phyloP scores from a whole-genome alignment of 1,140 invertebrate genomes.

The Orchesella cincta region DNA sequence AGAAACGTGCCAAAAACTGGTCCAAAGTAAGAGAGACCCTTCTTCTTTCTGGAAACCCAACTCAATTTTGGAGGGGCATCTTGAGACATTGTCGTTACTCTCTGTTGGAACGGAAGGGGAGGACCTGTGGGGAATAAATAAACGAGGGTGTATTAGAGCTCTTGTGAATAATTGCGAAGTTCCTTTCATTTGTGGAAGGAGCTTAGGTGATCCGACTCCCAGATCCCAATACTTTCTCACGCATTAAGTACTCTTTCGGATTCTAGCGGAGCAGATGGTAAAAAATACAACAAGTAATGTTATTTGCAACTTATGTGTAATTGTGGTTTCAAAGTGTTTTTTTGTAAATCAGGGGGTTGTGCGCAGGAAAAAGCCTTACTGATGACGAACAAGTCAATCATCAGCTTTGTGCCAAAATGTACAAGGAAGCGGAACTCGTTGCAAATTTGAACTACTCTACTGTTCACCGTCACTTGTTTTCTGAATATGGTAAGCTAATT shows the following conservation, averaged over 20 bases:
- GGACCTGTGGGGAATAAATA: neutral
- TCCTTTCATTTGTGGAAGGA: neutral
- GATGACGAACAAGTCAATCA: neutral
- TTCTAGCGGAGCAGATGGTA: too few species aligned
- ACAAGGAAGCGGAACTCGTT: slow-evolving; percentile 1
- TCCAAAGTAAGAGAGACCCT: too few species aligned
- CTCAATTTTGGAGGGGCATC: neutral
- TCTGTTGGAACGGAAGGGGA: neutral
- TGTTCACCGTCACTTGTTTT: neutral
- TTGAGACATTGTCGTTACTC: neutral
- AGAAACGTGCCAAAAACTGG: too few species aligned
- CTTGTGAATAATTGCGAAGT: neutral
- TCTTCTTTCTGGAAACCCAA: neutral
- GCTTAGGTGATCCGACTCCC: neutral
- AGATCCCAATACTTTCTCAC: slow-evolving; percentile 1
- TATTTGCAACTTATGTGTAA: too few species aligned
- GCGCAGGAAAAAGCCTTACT: neutral
- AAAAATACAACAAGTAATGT: too few species aligned
- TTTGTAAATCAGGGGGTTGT: neutral
- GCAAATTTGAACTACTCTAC: neutral
- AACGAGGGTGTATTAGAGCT: neutral
- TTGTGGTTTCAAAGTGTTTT: too few species aligned
- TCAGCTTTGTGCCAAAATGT: slow-evolving; percentile 12
- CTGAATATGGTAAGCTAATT: neutral
- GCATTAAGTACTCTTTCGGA: neutral